These are phyloP conservation scores for Trematocara zebra DNA, from an alignment of 2,113 vertebrate genomes.

Conservation along the genomic window DNA sequence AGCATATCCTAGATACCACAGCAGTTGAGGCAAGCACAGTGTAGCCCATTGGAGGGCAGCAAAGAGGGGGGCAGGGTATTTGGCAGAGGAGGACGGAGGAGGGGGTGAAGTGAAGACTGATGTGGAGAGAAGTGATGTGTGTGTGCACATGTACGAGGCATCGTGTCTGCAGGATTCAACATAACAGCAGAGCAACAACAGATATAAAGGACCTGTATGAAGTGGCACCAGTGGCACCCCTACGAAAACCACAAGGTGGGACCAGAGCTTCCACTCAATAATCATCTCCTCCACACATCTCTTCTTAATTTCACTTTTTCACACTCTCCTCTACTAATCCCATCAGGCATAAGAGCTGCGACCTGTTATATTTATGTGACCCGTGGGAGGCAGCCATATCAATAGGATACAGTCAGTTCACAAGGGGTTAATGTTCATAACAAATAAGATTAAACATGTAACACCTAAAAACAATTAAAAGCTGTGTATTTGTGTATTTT, in stretches of 20 bases:
- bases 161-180: not conserved
- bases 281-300: not conserved
- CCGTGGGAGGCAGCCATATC: not conserved
- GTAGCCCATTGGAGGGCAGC: slow-evolving; percentile 38
- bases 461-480: not conserved
- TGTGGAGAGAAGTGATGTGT: not conserved
- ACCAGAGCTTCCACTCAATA: not conserved
- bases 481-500: too few relatives aligned
- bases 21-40: slow-evolving; percentile 57
- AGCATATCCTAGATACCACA: slow-evolving; percentile 70
- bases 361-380: not conserved
- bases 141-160: not conserved
- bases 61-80: slow-evolving; percentile 1
- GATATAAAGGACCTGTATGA: not conserved
- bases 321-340: not conserved
- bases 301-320: not conserved
- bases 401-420: not conserved
- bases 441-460: not conserved
- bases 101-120: slow-evolving; percentile 20
- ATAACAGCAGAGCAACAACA: not conserved
- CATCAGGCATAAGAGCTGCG: not conserved
- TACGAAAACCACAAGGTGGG: not conserved
- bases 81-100: not conserved
- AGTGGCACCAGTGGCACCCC: not conserved
- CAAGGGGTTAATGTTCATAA: not conserved